Evolutionary conservation across 2,888 invertebrate species (phyloP).

Genomic region (Melolontha melolontha): DNA sequence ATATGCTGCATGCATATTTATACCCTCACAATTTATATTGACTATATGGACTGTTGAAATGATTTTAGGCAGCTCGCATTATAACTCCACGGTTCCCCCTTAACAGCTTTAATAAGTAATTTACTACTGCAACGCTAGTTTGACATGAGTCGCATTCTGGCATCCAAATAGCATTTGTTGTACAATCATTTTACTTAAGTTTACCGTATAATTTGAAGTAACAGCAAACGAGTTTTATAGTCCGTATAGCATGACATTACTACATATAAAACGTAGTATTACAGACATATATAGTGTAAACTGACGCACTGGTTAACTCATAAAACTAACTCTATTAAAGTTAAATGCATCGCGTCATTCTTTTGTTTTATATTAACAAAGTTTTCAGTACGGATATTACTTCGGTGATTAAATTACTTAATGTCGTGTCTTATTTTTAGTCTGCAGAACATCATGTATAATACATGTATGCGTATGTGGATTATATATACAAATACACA

Average conservation of each 20-base stretch:
- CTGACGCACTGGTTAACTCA: background rate
- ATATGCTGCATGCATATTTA: slow-evolving; percentile 1
- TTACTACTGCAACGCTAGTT: background rate
- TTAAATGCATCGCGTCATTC: slow-evolving; percentile 14
- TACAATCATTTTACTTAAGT: background rate
- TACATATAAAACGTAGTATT: too few relatives aligned
- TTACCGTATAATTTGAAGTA: too few relatives aligned
- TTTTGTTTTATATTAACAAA: slow-evolving; percentile 3
- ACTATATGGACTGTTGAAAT: background rate
- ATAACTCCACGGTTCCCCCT: background rate
- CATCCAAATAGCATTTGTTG: background rate
- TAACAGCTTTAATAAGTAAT: slow-evolving; percentile 15
- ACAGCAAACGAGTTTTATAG: too few relatives aligned
- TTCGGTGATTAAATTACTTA: slow-evolving; percentile 22
- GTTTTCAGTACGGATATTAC: slow-evolving; percentile 11
- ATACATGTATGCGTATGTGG: background rate
- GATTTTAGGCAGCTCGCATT: slow-evolving; percentile 2
- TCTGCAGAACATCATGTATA: too few relatives aligned
- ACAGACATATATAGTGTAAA: background rate
- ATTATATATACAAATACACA: background rate
- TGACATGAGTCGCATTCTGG: background rate
- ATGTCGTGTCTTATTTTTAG: background rate
- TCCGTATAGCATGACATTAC: too few relatives aligned
- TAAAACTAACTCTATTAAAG: slow-evolving; percentile 14
- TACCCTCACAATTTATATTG: too few relatives aligned